Evolutionary conservation across 2,113 vertebrate genomes (phyloP).

Genomic region (Diadophis punctatus): DNA sequence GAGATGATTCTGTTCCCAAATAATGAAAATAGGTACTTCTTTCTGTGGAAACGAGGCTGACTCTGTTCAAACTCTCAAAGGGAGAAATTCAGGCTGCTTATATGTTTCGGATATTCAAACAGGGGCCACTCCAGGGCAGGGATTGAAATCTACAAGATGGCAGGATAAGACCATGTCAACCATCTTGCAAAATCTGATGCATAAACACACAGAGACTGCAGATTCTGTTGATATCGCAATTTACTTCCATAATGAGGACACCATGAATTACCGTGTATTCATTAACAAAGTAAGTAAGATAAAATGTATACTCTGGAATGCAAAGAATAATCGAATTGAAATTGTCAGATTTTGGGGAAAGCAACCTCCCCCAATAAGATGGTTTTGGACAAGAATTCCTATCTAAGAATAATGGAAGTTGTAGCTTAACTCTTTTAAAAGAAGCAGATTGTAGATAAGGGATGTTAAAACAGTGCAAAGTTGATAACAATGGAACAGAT

Average conservation of each 20-base stretch:
- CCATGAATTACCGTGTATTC: fast-evolving
- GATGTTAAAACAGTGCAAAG: background rate
- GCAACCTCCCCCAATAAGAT: background rate
- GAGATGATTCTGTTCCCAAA: constrained; percentile 24
- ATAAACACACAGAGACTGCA: background rate
- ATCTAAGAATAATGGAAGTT: background rate
- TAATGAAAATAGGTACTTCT: constrained; percentile 15
- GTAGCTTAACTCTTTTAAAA: background rate
- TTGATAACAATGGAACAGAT: background rate
- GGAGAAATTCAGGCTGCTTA: background rate
- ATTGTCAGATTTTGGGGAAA: background rate
- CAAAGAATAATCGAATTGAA: background rate
- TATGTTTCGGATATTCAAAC: background rate
- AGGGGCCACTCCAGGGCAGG: background rate
- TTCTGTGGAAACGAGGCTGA: background rate
- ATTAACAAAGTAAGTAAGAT: constrained; percentile 2
- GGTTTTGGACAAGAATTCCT: background rate
- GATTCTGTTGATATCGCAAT: background rate
- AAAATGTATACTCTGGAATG: background rate
- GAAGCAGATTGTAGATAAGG: background rate
- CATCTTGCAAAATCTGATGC: background rate
- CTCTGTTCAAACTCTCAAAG: background rate
- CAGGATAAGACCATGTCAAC: background rate
- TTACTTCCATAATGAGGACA: constrained; percentile 10
- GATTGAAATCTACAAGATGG: background rate